phyloP scores from a whole-genome alignment of 2,888 invertebrate genomes.

The Pegoplata infirma region DNA sequence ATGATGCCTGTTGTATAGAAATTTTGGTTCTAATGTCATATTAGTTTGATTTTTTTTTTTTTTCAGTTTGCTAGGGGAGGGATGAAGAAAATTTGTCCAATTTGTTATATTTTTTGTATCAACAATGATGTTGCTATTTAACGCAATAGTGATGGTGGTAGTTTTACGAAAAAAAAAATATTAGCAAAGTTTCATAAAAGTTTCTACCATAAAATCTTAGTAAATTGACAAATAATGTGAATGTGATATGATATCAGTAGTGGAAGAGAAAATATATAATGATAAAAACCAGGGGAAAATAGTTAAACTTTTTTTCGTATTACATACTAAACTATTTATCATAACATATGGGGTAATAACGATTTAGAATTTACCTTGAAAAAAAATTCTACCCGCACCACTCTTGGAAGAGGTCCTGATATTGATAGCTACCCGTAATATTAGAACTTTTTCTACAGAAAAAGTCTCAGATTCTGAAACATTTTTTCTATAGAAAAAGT shows the following conservation, averaged over 20 bases:
- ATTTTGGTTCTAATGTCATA: not conserved
- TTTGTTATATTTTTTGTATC: not conserved
- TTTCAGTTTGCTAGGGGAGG: too few species aligned
- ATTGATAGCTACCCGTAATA: too few species aligned
- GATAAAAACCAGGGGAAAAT: not conserved
- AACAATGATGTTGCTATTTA: constrained; percentile 1
- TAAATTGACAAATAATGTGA: constrained; percentile 36
- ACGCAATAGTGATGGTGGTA: constrained; percentile 12
- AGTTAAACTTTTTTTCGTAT: constrained; percentile 4
- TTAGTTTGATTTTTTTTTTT: not conserved
- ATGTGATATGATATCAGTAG: constrained; percentile 13
- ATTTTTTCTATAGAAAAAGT: too few species aligned
- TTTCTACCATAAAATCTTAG: constrained; percentile 20
- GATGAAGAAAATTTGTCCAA: not conserved
- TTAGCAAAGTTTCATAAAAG: not conserved
- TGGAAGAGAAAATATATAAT: constrained; percentile 22
- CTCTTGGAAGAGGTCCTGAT: too few species aligned
- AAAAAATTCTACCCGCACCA: too few species aligned
- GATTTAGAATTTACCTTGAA: too few species aligned
- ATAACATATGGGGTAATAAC: too few species aligned
- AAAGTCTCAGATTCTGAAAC: too few species aligned
- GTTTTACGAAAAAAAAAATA: not conserved
- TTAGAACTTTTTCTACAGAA: too few species aligned
- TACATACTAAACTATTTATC: too few species aligned
- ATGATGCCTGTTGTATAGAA: not conserved